Conservation (phyloP, 2,888 invertebrate species). For the Philereme vetulata region DNA sequence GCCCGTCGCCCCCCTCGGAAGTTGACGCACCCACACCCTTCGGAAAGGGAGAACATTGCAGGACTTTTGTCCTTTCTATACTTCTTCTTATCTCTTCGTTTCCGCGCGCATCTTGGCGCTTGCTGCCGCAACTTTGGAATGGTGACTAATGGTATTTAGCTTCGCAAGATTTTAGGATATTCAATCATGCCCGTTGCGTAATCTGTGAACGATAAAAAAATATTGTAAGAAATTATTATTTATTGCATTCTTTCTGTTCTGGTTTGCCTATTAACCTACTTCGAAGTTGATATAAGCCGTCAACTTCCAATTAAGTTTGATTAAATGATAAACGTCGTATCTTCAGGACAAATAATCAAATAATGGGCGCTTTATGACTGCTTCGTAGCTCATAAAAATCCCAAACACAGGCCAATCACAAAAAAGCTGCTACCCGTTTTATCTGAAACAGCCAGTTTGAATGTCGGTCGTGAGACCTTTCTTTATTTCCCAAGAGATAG, state of each 20-base stretch:
- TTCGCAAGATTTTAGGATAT: slow-evolving; percentile 13
- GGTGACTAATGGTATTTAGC: slow-evolving; percentile 32
- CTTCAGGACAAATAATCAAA: slow-evolving; percentile 48
- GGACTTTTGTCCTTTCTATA: slow-evolving; percentile 75
- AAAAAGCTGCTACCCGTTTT: slow-evolving; percentile 51
- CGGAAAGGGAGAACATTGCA: slow-evolving; percentile 77
- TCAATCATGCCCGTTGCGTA: slow-evolving; percentile 44
- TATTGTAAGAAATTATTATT: not conserved
- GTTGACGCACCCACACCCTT: slow-evolving; percentile 79
- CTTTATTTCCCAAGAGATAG: slow-evolving; percentile 60
- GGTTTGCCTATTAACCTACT: slow-evolving; percentile 34
- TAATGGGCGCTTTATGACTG: slow-evolving; percentile 50
- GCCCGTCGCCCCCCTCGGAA: slow-evolving; percentile 69
- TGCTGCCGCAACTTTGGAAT: slow-evolving; percentile 75
- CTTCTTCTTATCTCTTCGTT: slow-evolving; percentile 78
- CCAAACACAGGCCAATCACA: slow-evolving; percentile 54
- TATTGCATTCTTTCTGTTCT: not conserved
- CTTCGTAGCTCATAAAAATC: slow-evolving; percentile 49
- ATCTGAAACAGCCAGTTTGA: slow-evolving; percentile 58
- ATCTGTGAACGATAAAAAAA: slow-evolving; percentile 35
- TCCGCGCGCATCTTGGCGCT: slow-evolving; percentile 74
- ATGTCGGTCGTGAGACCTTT: slow-evolving; percentile 59
- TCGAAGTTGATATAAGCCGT: slow-evolving; percentile 28
- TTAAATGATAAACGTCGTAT: slow-evolving; percentile 33
- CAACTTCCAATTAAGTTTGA: slow-evolving; percentile 37